phyloP scores from a whole-genome alignment of 2,797 vertebrate species.

The Thripadectes ignobilis region DNA sequence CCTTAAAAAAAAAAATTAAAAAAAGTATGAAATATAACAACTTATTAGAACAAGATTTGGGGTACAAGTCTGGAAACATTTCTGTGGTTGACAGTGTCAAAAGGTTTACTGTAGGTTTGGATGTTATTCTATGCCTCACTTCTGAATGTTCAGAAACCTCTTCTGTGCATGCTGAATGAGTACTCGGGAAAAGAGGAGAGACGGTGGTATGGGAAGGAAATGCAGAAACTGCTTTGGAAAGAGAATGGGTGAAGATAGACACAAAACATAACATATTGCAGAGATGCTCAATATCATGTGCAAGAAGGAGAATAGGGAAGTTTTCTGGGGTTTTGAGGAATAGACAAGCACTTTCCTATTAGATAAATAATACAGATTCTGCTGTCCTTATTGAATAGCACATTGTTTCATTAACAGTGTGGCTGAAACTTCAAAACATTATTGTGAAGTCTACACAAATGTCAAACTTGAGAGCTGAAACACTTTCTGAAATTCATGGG shows the following conservation, averaged over 20 bases:
- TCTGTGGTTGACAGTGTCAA: slow-evolving; percentile 47
- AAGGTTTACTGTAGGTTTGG: slow-evolving; percentile 48
- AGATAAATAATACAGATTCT: not conserved
- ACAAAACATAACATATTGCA: not conserved
- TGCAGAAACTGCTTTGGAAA: slow-evolving; percentile 35
- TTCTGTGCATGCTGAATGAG: slow-evolving; percentile 49
- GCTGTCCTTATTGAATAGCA: not conserved
- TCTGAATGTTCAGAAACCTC: slow-evolving; percentile 46
- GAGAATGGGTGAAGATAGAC: not conserved
- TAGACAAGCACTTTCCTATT: not conserved
- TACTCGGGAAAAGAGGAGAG: not conserved
- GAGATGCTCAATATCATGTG: not conserved
- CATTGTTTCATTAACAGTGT: not conserved
- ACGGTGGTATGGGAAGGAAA: not conserved
- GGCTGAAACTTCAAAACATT: not conserved
- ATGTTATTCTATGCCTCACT: slow-evolving; percentile 19
- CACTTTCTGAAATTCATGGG: not conserved
- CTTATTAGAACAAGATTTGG: slow-evolving; percentile 53
- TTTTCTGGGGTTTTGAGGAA: not conserved
- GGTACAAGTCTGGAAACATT: slow-evolving; percentile 22
- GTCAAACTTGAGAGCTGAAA: not conserved
- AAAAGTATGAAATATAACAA: slow-evolving; percentile 49
- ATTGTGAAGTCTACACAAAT: not conserved
- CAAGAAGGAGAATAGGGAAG: not conserved
- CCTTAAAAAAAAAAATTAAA: not conserved